Percentiles rank a stretch among this genome's conserved stretches.
Evolutionary conservation across 2,888 invertebrate species (phyloP).

Genomic region (Heteropelma amictum): DNA sequence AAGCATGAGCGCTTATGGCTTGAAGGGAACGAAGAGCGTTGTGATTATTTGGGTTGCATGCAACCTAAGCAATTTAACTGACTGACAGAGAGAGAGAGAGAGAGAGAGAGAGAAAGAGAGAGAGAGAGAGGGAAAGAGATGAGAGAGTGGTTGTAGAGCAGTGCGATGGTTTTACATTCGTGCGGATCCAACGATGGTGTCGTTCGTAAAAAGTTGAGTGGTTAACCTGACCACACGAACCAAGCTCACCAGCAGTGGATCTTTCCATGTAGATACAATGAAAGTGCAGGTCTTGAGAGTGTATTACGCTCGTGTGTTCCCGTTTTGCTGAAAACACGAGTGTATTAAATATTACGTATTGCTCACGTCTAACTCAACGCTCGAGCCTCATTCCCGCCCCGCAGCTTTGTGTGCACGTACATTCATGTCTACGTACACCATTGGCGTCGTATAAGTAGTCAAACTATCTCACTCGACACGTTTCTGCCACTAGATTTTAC

Average conservation of each 20-base stretch:
- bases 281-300: not conserved
- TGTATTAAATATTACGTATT: not conserved
- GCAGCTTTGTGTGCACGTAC: too few species aligned
- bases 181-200: constrained; percentile 22
- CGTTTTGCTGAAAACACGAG: not conserved
- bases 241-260: not conserved
- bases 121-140: too few species aligned
- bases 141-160: too few species aligned
- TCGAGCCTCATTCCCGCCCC: not conserved
- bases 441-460: constrained; percentile 1
- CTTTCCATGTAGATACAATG: not conserved
- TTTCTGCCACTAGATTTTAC: not conserved
- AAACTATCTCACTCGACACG: not conserved
- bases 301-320: not conserved
- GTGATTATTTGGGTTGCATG: constrained; percentile 69
- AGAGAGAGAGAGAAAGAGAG: too few species aligned
- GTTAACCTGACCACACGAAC: not conserved
- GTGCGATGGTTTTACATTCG: too few species aligned
- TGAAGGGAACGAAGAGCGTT: not conserved
- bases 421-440: not conserved
- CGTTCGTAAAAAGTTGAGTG: constrained; percentile 18
- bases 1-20: not conserved
- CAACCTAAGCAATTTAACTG: constrained; percentile 68
- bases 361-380: not conserved
- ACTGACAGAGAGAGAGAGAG: too few species aligned